Percentiles rank a stretch among this genome's conserved stretches.
These are phyloP conservation scores for Xiphophorus couchianus DNA, from an alignment of 2,113 vertebrate species.

Conservation along the genomic window DNA sequence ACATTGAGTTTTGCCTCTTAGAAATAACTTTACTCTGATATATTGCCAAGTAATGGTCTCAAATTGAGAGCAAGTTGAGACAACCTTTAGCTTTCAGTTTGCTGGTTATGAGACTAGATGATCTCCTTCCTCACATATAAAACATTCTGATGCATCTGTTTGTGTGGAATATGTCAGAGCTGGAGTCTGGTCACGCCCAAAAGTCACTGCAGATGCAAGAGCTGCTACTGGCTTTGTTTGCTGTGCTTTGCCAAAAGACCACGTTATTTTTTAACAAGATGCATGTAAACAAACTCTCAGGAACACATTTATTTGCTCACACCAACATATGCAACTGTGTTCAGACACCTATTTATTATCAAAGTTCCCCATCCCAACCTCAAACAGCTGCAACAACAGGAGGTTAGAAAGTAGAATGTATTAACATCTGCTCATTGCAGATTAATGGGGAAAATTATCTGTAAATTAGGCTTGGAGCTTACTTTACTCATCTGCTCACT, in stretches of 20 bases:
- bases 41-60: too few species aligned
- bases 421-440: slow-evolving; percentile 72
- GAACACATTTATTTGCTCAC: neutral
- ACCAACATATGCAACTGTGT: slow-evolving; percentile 9
- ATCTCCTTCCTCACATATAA: neutral
- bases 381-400: slow-evolving; percentile 69
- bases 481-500: slow-evolving; percentile 63
- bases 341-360: neutral
- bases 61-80: neutral
- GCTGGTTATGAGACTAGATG: too few species aligned
- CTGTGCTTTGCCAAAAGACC: slow-evolving; percentile 42
- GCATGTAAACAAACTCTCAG: slow-evolving; percentile 2
- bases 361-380: slow-evolving; percentile 27
- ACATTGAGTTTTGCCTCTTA: too few species aligned
- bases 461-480: slow-evolving; percentile 64
- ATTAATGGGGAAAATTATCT: slow-evolving; percentile 74
- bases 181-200: slow-evolving; percentile 42
- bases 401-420: slow-evolving; percentile 67
- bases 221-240: slow-evolving; percentile 38
- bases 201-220: slow-evolving; percentile 38
- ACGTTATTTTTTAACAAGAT: slow-evolving; percentile 10
- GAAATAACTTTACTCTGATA: too few species aligned
- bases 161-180: neutral
- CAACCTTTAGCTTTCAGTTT: neutral
- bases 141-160: neutral